phyloP scores from a whole-genome alignment of 2,797 vertebrate genomes.

The Crossoptilon crossoptilon region DNA sequence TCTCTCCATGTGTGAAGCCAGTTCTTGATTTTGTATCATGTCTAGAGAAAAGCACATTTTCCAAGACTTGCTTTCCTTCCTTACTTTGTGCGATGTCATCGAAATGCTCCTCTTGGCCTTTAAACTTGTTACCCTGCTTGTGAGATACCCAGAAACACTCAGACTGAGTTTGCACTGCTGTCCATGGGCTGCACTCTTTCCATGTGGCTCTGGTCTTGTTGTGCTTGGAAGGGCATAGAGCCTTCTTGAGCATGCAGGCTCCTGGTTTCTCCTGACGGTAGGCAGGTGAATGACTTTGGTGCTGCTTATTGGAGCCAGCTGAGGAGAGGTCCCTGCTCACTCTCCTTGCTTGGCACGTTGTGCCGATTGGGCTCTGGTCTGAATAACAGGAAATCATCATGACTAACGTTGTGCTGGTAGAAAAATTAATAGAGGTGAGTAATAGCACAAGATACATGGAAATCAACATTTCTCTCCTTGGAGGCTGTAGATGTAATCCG shows the following conservation, averaged over 20 bases:
- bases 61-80: background rate
- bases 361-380: background rate
- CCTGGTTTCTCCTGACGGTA: background rate
- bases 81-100: background rate
- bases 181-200: constrained; percentile 38
- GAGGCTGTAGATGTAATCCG: constrained; percentile 64
- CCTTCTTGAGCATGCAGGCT: constrained; percentile 14
- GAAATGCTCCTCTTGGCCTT: background rate
- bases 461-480: constrained; percentile 51
- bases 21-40: background rate
- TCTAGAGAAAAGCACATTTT: background rate
- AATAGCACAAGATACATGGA: constrained; percentile 41
- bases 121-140: constrained; percentile 1
- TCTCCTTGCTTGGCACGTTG: background rate
- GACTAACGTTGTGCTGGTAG: background rate
- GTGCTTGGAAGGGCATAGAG: background rate
- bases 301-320: background rate
- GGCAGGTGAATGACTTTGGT: constrained; percentile 23
- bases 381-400: background rate
- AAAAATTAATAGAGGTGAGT: constrained; percentile 50
- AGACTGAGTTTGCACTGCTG: background rate
- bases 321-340: background rate
- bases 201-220: constrained; percentile 34
- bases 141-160: background rate
- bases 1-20: background rate